Base-by-base conservation (phyloP, 2,797 vertebrate species). In the Scomberomorus guttatus region DNA sequence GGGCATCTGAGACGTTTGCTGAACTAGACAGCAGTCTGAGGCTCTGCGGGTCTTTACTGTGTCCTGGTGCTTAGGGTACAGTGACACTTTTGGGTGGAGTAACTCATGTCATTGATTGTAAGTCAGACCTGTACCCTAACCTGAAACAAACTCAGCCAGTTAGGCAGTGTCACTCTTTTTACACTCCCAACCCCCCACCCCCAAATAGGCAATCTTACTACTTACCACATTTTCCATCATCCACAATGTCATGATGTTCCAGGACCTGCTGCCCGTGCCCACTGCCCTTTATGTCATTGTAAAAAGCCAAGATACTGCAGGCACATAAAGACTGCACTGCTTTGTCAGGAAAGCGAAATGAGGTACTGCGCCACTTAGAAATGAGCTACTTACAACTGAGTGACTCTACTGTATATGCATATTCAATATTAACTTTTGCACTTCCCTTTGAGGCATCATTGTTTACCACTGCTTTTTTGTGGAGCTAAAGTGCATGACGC, bases 401-500 rank as follows among this genome's bases (percentile, higher is more conserved):
- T 56, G 39, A 67, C 63, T 79, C 50, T 57, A 37, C 37, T 37
- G 37, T 37, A 32, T 57, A 71, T 74, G 62, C 56, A 77, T 66
- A 61, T 65, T 22, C 52, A 58, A 52, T 68, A 60, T 71, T 64
- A 61, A 24, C 77, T 27, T 77, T 64, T 72, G 69, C 56, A 69
- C 66, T 71, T 59, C 11, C n/a, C 52, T 81, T 77, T 69, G 65
- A 86, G 67, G 67, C 76, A 65, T 84, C 25, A 37, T 60, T 70
- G 52, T 79, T 88, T 82, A 57, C 60, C 32, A 20, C 58, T 42
- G 52, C 29, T 13, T 56, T 20, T 70, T 64, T 72, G 29, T 67
- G 72, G 54, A 59, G 61, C 55, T 84, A 52, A 83, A 66, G 63
- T 77, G 85, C 67, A 63, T 81, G 65, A 88, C 27, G 34, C 79